Conservation (phyloP, 1,140 invertebrate genomes). For the Uloborus diversus region DNA sequence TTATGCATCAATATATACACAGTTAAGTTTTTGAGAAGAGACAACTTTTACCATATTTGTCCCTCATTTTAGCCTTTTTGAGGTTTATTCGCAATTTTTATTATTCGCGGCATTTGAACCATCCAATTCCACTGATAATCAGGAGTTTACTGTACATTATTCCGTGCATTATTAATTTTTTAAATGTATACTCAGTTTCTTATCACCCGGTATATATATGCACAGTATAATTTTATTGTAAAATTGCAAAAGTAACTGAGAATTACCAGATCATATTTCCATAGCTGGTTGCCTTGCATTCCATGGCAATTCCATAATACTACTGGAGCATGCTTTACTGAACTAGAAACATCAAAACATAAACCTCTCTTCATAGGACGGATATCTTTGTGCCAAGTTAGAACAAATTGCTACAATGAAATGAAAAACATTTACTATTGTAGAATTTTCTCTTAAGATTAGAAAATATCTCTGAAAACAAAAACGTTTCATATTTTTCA, state of each 20-base stretch:
- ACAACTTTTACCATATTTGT: too few species aligned
- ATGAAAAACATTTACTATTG: too few species aligned
- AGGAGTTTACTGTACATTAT: background rate
- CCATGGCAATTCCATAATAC: constrained; percentile 86
- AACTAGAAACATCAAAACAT: constrained; percentile 89
- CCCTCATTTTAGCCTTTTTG: too few species aligned
- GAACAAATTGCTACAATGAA: constrained; percentile 69
- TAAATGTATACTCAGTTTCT: too few species aligned
- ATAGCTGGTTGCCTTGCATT: constrained; percentile 90
- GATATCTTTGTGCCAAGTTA: constrained; percentile 93
- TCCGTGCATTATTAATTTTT: background rate
- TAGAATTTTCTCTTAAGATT: too few species aligned
- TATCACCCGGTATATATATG: background rate
- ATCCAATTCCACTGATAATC: background rate
- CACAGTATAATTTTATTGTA: background rate
- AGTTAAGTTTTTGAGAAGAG: too few species aligned
- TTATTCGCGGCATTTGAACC: background rate
- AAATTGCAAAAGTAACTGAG: background rate
- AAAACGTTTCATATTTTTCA: too few species aligned
- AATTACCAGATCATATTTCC: constrained; percentile 81
- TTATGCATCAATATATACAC: too few species aligned
- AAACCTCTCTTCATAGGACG: constrained; percentile 78
- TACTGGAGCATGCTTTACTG: constrained; percentile 76
- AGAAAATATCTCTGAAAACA: too few species aligned
- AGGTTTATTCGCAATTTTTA: background rate